Conservation (phyloP, 2,797 vertebrate genomes). For the Petrocephalus schoutedeni region DNA sequence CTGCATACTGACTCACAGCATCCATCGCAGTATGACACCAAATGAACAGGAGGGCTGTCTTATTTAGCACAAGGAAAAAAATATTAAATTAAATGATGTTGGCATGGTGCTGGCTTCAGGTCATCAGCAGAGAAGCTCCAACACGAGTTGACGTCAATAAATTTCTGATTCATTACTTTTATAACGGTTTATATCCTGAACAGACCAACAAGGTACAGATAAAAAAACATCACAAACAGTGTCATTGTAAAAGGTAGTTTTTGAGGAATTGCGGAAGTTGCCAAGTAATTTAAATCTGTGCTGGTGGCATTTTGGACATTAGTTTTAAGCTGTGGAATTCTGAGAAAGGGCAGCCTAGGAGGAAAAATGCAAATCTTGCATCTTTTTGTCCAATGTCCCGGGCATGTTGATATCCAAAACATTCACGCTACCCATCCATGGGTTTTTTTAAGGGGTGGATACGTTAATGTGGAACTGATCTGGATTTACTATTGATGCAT, state of each 20-base stretch:
- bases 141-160: neutral
- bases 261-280: slow-evolving; percentile 50
- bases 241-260: slow-evolving; percentile 46
- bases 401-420: neutral
- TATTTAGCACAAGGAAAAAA: neutral
- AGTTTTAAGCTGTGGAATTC: slow-evolving; percentile 43
- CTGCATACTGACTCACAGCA: neutral
- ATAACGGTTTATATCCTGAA: neutral
- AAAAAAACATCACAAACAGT: neutral
- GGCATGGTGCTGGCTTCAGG: neutral
- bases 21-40: neutral
- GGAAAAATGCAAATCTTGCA: neutral
- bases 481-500: neutral
- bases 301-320: slow-evolving; percentile 40
- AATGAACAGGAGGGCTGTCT: neutral
- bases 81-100: neutral
- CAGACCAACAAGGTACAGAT: neutral
- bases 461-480: slow-evolving; percentile 7
- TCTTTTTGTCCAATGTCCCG: neutral
- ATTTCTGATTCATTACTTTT: neutral
- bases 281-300: slow-evolving; percentile 41
- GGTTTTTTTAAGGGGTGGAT: neutral
- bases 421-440: neutral
- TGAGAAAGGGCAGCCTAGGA: slow-evolving; percentile 31
- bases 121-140: neutral